Base-by-base conservation (phyloP, 2,888 invertebrate genomes). In the Hanleya hanleyi region DNA sequence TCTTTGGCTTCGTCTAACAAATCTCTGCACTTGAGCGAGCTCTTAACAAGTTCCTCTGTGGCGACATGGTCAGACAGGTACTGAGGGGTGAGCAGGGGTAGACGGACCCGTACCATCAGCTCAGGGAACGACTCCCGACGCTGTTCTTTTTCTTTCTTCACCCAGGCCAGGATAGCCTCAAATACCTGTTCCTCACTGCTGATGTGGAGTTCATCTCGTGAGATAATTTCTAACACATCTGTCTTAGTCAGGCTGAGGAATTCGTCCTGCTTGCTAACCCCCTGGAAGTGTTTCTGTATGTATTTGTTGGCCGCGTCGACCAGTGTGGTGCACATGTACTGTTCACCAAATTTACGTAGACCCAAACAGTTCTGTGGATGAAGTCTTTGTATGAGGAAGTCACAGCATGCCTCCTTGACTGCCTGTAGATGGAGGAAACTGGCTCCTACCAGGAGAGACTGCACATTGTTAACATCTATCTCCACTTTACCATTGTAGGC, bases 1-100 rank as follows among this genome's bases (percentile, higher is more conserved):
- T 96, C 96, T 88, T 95, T 93, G 0, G 96, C 96, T 90, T 96
- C 96, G 89, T 97, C 96, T 68, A 97, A 89, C 64, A 96, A 91
- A 91, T 96, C 96, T 81, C 94, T 94, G 92, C 96, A 96, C 85
- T 94, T 94, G 85, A 95, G 94, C 33, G 95, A 96, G 51, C 93
- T 93, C 81, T 94, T 93, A 91, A 96, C 94, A 3, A 95, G 91
- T 81, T 94, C 94, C 88, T 96, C 95, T 26, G 94, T 94, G 1
- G 95, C 94, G 18, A 96, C 95, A 69, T 94, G 81, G 91, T 96
- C 96, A 2, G 95, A 94, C 65, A 97, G 91, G 90, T 94, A 96
- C 83, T 95, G 94, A 0, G 96, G 96, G 1, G 95, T 94, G 2
- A 97, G 91, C 51, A 96, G 91, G 0, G 96, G 96, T 86, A 97